A percentile compares a stretch with the other conserved stretches of the same genome.
Conservation (phyloP, 1,140 invertebrate species). For the Phortica variegata region DNA sequence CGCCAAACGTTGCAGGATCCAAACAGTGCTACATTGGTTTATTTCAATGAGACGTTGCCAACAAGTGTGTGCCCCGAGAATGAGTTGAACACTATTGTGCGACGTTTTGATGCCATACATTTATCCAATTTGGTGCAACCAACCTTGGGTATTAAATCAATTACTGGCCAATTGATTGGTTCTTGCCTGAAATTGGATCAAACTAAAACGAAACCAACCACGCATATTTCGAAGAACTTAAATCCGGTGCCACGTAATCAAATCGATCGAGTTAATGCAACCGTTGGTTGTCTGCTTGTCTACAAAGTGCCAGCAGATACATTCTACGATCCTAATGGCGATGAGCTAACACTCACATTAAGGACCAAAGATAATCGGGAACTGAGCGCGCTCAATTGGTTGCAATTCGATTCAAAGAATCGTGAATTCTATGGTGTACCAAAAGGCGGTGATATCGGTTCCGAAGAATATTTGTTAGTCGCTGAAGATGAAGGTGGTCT, state of each 20-base stretch:
- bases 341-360: slow-evolving; percentile 69
- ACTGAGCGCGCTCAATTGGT: slow-evolving; percentile 73
- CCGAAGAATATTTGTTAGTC: slow-evolving; percentile 76
- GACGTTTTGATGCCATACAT: slow-evolving; percentile 48
- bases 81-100: slow-evolving; percentile 68
- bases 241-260: slow-evolving; percentile 78
- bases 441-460: slow-evolving; percentile 66
- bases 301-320: slow-evolving; percentile 82
- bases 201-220: slow-evolving; percentile 58
- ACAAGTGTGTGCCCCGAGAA: slow-evolving; percentile 73
- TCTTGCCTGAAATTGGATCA: slow-evolving; percentile 62
- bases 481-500: slow-evolving; percentile 66
- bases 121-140: slow-evolving; percentile 64
- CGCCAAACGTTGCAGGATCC: slow-evolving; percentile 34
- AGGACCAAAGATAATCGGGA: slow-evolving; percentile 70
- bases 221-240: slow-evolving; percentile 65
- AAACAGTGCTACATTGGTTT: slow-evolving; percentile 70
- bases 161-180: slow-evolving; percentile 65
- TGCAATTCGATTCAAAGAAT: slow-evolving; percentile 85
- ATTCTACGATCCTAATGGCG: slow-evolving; percentile 87
- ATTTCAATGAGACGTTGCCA: slow-evolving; percentile 85
- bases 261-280: slow-evolving; percentile 79
- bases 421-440: slow-evolving; percentile 89
- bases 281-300: slow-evolving; percentile 74
- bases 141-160: slow-evolving; percentile 65